These are phyloP conservation scores for Siphlonurus alternatus DNA, from an alignment of 2,888 invertebrate species.

Conservation along the genomic window DNA sequence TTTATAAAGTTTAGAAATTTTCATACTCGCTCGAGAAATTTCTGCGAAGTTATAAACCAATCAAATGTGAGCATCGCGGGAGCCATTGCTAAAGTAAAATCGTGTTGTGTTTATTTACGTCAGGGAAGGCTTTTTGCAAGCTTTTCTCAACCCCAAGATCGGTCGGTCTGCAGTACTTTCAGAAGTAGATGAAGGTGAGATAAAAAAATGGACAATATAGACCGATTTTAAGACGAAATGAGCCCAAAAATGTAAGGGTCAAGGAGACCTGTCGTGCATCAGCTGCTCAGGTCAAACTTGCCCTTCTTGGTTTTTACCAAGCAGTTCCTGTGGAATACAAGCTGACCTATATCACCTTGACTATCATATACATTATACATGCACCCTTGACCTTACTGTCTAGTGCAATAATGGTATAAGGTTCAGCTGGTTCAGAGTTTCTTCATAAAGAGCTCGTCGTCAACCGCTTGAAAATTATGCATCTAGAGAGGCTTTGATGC, in stretches of 20 bases:
- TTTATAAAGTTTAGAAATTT: background rate
- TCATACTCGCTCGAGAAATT: background rate
- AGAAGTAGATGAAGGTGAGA: conserved; percentile 3
- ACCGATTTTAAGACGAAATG: background rate
- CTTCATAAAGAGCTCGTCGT: too few species aligned
- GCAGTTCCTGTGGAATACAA: background rate
- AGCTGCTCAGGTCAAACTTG: background rate
- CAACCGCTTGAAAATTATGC: too few species aligned
- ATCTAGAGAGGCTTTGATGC: too few species aligned
- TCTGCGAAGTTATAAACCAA: background rate
- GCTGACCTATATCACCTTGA: too few species aligned
- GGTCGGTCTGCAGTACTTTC: background rate
- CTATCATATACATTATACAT: too few species aligned
- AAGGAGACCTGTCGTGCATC: background rate
- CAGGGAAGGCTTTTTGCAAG: background rate
- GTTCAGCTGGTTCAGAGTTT: too few species aligned
- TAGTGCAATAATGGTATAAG: too few species aligned
- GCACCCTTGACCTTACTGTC: too few species aligned
- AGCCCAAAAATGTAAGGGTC: background rate
- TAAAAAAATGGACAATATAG: background rate
- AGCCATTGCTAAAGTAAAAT: background rate
- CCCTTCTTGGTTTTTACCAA: background rate
- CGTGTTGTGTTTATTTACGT: conserved; percentile 6
- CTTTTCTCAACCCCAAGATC: background rate
- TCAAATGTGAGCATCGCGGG: conserved; percentile 1